Conservation (phyloP, 1,140 invertebrate genomes). For the Drosophila equinoxialis region DNA sequence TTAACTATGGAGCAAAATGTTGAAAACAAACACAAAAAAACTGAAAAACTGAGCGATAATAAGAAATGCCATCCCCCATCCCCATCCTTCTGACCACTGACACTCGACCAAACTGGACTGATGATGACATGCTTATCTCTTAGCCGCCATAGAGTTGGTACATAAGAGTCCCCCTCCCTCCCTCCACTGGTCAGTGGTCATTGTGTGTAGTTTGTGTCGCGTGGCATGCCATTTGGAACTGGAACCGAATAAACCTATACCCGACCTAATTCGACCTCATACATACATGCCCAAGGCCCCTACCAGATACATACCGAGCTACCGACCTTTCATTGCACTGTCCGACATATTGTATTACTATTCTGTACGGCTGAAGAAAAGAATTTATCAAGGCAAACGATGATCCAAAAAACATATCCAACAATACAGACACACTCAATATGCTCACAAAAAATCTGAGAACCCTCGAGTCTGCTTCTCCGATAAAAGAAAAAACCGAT, state of each 20-base stretch:
- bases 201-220: neutral
- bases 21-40: neutral
- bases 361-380: constrained; percentile 4
- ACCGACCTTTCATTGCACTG: neutral
- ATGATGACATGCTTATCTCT: constrained; percentile 7
- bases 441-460: constrained; percentile 23
- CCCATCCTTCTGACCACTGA: neutral
- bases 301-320: neutral
- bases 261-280: neutral
- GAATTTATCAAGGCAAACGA: neutral
- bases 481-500: constrained; percentile 26
- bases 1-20: neutral
- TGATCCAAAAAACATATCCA: neutral
- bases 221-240: neutral
- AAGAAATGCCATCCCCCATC: neutral
- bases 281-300: neutral
- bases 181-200: neutral
- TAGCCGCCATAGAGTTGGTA: neutral
- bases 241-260: neutral
- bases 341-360: constrained; percentile 2
- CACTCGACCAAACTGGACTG: neutral
- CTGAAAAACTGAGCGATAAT: neutral
- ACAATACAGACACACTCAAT: neutral
- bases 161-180: neutral
- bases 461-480: constrained; percentile 24